Percentiles rank a stretch among this genome's conserved stretches.
Evolutionary conservation across 1,140 invertebrate species (phyloP).

Genomic region (Mercenaria mercenaria): DNA sequence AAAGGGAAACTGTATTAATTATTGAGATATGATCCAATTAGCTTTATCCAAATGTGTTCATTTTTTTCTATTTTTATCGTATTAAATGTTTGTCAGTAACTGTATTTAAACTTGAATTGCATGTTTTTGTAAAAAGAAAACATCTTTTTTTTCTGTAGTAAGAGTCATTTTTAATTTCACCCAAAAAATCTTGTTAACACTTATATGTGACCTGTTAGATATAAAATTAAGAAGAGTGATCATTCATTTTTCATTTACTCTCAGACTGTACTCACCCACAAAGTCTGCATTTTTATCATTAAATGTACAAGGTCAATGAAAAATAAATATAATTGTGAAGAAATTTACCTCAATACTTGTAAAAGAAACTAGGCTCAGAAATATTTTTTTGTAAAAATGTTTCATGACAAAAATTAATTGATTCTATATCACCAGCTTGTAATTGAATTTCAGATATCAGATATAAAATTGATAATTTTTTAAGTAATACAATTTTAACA

Average conservation of each 20-base stretch:
- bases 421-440: too few species aligned
- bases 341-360: too few species aligned
- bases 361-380: too few species aligned
- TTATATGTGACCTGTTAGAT: background rate
- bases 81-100: slow-evolving; percentile 12
- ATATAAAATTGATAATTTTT: too few species aligned
- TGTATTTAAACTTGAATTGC: slow-evolving; percentile 16
- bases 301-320: too few species aligned
- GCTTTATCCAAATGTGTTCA: slow-evolving; percentile 44
- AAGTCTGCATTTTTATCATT: background rate
- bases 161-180: background rate
- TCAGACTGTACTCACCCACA: background rate
- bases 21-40: background rate
- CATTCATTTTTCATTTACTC: background rate
- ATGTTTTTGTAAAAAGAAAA: slow-evolving; percentile 23
- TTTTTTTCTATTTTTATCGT: background rate
- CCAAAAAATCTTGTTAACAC: background rate
- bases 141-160: background rate
- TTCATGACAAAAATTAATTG: too few species aligned
- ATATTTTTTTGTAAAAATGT: too few species aligned
- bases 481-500: too few species aligned
- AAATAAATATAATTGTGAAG: too few species aligned
- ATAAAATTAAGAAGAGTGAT: background rate
- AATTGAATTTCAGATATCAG: too few species aligned
- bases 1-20: background rate